Evolutionary conservation across 1,140 invertebrate species (phyloP), one percentile per base, ranked within the genome.

Genomic region (Drosophila pruinosa): DNA sequence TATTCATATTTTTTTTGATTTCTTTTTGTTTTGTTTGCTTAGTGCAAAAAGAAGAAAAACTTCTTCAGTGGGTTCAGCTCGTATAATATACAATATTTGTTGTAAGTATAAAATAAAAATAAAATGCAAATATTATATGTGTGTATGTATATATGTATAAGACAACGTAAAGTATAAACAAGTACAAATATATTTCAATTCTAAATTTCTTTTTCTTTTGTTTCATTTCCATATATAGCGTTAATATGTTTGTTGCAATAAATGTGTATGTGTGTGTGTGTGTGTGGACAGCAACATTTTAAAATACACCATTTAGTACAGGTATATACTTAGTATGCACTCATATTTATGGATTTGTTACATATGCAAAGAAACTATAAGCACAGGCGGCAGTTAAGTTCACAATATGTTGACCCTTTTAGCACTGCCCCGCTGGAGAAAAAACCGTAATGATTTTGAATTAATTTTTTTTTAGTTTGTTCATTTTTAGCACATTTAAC

Each of bases 11-110:
- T 45, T 43, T 8, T 61, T 38, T 22, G 14, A 36, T 24, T 59
- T 14, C 56, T 47, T 59, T 45, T 34, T 56, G 48, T 56, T 78
- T 64, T 39, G 48, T 69, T 85, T 85, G 76, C 81, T 77, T 81
- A 86, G 81, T 85, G 81, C 81, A 78, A 69, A 61, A 53, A 83
- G 79, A 77, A 85, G 80, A 80, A 81, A 65, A 77, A 81, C 81
- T 85, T 85, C 77, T 86, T 85, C 81, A 85, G 81, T 86, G 81
- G 81, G 81, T 81, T 85, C 82, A 85, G 81, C 86, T 85, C 81
- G 81, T 85, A 86, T 54, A 81, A 85, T 85, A 68, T 61, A 72
- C 63, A 71, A 71, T 50, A 57, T 71, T 50, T 63, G 22, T 71
- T 26, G 43, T 65, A 76, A 80, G 72, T 85, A 85, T 76, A 67